A percentile compares a stretch with the other conserved stretches of the same genome.
Conservation (phyloP, 1,140 invertebrate genomes). For the Trichonephila inaurata region DNA sequence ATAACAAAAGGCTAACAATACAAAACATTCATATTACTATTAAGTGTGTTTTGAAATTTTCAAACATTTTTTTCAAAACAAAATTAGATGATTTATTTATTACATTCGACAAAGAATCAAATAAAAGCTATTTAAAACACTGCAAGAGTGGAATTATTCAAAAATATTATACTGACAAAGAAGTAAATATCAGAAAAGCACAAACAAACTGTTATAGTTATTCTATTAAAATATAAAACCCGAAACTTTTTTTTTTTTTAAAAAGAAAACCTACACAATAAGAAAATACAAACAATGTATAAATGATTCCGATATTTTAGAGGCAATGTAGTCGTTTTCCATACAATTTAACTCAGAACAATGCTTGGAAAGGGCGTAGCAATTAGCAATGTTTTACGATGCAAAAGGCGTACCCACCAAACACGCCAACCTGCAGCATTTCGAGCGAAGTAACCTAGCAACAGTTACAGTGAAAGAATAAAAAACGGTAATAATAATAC, state of each 20-base stretch:
- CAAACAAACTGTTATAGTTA: neutral
- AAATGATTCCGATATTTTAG: no score
- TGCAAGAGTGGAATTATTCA: no score
- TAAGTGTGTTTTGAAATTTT: no score
- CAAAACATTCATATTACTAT: no score
- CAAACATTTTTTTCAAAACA: no score
- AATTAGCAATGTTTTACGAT: constrained; percentile 23
- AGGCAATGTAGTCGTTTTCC: neutral
- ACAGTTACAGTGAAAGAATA: neutral
- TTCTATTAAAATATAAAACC: neutral
- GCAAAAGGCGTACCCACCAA: constrained; percentile 9
- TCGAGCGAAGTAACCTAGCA: constrained; percentile 26
- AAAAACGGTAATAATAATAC: neutral
- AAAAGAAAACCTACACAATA: neutral
- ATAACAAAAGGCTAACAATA: no score
- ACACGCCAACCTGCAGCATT: neutral
- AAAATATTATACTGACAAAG: no score
- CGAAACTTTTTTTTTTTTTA: neutral
- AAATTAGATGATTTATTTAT: no score
- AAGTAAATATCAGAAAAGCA: neutral
- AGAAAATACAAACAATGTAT: neutral
- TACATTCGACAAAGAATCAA: no score
- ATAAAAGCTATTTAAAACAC: no score
- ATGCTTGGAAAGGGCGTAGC: constrained; percentile 8
- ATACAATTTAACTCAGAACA: neutral